A percentile compares a stretch with the other conserved stretches of the same genome.
Conservation (phyloP, 2,797 vertebrate genomes). For the Tenualosa thibaudeaui region DNA sequence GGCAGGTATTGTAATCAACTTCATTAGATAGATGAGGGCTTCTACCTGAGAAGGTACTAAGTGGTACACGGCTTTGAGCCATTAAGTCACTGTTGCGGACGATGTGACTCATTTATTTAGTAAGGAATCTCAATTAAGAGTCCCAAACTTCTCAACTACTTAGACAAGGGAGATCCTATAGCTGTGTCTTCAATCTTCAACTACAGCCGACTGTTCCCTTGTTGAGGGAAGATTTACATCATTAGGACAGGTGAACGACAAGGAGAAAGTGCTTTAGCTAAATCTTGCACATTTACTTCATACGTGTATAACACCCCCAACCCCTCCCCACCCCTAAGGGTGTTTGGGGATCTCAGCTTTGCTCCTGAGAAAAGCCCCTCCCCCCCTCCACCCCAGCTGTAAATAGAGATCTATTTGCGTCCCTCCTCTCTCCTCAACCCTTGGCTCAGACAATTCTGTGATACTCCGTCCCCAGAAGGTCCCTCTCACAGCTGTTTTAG, state of each 20-base stretch:
- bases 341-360: slow-evolving; percentile 55
- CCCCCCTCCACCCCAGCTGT: not conserved
- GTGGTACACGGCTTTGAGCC: too few species aligned
- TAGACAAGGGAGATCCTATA: too few species aligned
- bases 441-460: slow-evolving; percentile 16
- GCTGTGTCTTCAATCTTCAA: not conserved
- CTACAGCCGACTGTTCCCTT: not conserved
- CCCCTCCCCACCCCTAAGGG: not conserved
- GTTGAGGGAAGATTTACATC: not conserved
- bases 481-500: slow-evolving; percentile 27
- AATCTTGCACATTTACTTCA: not conserved
- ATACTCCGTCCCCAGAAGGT: slow-evolving; percentile 11
- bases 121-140: too few species aligned
- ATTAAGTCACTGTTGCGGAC: too few species aligned
- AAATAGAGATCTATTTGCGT: slow-evolving; percentile 35
- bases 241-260: not conserved
- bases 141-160: too few species aligned
- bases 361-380: not conserved
- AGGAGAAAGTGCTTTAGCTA: not conserved
- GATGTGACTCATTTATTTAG: too few species aligned
- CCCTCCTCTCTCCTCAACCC: not conserved
- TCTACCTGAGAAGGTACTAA: too few species aligned
- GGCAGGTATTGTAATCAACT: too few species aligned
- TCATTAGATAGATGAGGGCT: too few species aligned
- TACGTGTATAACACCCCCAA: not conserved